Conservation (phyloP, 2,888 invertebrate species). For the Nephrotoma guestfalica region DNA sequence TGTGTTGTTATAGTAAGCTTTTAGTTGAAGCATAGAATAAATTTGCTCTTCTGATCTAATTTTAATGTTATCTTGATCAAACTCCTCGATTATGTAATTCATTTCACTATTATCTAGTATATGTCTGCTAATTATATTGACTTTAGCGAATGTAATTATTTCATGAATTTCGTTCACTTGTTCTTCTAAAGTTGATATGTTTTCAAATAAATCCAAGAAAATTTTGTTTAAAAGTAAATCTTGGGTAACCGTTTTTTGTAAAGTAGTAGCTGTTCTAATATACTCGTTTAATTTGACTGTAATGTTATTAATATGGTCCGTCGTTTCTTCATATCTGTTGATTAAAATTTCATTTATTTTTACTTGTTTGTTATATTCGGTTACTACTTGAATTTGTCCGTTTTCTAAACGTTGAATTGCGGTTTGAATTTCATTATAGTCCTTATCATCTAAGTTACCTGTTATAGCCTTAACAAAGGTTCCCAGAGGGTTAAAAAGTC, state of each 20-base stretch:
- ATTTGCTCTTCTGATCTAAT: background rate
- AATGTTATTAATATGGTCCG: background rate
- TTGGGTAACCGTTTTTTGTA: background rate
- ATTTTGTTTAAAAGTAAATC: background rate
- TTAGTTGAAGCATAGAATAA: background rate
- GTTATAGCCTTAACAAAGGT: background rate
- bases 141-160: background rate
- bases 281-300: background rate
- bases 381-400: background rate
- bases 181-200: background rate
- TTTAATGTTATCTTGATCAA: background rate
- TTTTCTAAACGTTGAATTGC: background rate
- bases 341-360: background rate
- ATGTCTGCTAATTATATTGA: background rate
- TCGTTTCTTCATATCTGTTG: background rate
- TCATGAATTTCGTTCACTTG: background rate
- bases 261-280: background rate
- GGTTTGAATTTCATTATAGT: background rate
- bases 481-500: background rate
- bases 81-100: background rate
- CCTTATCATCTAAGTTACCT: background rate
- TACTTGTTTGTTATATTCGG: background rate
- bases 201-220: background rate
- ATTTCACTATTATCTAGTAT: background rate
- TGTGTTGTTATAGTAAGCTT: background rate